Evolutionary conservation across 2,113 vertebrate species (phyloP), one percentile per base, ranked within the genome.

Genomic region (Leptobrachium leishanense): DNA sequence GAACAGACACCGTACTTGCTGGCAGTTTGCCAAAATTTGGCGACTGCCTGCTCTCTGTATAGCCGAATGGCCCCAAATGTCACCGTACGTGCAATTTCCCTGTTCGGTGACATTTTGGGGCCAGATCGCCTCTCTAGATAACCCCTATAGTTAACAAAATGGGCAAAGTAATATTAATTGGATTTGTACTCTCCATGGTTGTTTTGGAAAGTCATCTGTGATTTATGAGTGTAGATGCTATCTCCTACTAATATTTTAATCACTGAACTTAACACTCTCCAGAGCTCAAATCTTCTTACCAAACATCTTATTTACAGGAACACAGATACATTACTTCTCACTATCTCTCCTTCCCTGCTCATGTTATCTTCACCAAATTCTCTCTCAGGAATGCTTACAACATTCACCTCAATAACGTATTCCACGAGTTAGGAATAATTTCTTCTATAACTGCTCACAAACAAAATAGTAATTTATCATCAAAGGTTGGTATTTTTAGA

Each of bases 161-260:
- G 7, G 64, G 3, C 31, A 46, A 57, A 43, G 53, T 65, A 31
- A 9, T 62, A 12, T 50, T 66, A 75, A 42, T 68, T 68, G 6
- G 10, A 11, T 39, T 59, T 40, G n/a, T 43, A 31, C 9, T 57
- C 40, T 41, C 4, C 2, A 57, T 43, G 46, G 66, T 53, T 13
- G 43, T n/a, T 2, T 7, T 59, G 55, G 5, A 3, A 39, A 43
- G 54, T 53, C 50, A 4, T 8, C 39, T 57, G 53, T 76, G 75
- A 76, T 69, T 59, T 39, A 76, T 76, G 66, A 68, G n/a, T 13
- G 43, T 44, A 65, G 62, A 75, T 75, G 40, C 42, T 43, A 75
- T 65, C 20, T 65, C 13, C 8, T 46, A 46, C 8, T 4, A 8
- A 65, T 40, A 31, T 65, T 43, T 57, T 65, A 20, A 20, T 65